Conservation (phyloP, 2,888 invertebrate genomes). For the Meghimatium bilineatum region DNA sequence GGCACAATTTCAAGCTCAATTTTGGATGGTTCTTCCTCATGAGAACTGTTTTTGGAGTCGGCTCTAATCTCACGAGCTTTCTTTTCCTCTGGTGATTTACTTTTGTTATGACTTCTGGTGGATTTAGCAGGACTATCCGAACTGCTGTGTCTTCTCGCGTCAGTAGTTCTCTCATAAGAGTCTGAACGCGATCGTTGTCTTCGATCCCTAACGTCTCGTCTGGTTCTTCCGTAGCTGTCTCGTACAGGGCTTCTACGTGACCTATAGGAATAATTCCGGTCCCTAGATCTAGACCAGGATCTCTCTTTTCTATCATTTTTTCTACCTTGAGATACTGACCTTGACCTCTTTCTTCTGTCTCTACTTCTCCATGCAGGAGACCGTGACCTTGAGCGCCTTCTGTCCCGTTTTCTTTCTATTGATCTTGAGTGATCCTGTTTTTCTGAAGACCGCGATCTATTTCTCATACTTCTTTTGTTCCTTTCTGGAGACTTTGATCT, state of each 20-base stretch:
- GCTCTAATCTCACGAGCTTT: neutral
- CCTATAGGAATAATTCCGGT: slow-evolving; percentile 19
- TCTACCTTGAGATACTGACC: slow-evolving; percentile 22
- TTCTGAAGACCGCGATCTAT: slow-evolving; percentile 30
- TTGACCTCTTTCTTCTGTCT: slow-evolving; percentile 39
- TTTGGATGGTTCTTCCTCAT: neutral
- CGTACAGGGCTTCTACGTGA: slow-evolving; percentile 16
- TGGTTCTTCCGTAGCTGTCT: slow-evolving; percentile 27
- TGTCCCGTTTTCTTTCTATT: slow-evolving; percentile 1
- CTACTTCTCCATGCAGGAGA: slow-evolving; percentile 14
- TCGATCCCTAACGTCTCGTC: slow-evolving; percentile 17
- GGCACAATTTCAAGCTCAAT: neutral
- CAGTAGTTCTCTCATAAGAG: slow-evolving; percentile 6
- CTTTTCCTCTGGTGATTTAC: neutral
- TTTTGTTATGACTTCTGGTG: neutral
- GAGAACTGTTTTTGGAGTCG: neutral
- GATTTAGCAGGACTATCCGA: slow-evolving; percentile 2
- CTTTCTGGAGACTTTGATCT: slow-evolving; percentile 28
- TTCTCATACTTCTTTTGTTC: neutral
- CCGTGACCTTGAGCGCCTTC: slow-evolving; percentile 19
- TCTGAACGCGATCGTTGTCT: slow-evolving; percentile 27
- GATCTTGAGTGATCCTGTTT: slow-evolving; percentile 10
- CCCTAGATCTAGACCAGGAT: slow-evolving; percentile 35
- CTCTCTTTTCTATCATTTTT: slow-evolving; percentile 17
- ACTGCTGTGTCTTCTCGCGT: neutral